Percentiles rank a stretch among this genome's conserved stretches.
phyloP scores from a whole-genome alignment of 1,140 invertebrate species.

The Philopotamus ludificatus region DNA sequence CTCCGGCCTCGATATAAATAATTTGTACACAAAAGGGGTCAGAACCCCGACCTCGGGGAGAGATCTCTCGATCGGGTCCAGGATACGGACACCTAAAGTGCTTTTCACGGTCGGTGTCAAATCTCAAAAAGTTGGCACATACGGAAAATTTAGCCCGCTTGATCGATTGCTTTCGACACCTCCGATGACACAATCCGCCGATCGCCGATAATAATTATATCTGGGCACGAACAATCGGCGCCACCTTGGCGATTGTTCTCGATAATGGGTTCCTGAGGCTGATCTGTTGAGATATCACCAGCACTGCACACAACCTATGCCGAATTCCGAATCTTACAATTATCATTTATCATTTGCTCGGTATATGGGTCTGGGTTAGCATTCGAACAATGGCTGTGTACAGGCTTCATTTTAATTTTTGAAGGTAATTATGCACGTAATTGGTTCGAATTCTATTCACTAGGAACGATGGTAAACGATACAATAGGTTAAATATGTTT shows the following conservation, averaged over 20 bases:
- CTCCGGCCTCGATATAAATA: not conserved
- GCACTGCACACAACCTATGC: too few relatives aligned
- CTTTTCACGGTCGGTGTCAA: slow-evolving; percentile 39
- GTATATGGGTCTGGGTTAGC: slow-evolving; percentile 2
- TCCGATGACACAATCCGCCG: slow-evolving; percentile 8
- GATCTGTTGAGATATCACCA: too few relatives aligned
- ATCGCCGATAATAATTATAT: not conserved
- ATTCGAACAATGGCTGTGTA: not conserved
- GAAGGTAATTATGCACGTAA: not conserved
- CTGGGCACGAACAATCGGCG: not conserved
- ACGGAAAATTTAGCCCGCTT: not conserved
- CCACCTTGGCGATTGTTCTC: not conserved
- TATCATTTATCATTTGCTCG: not conserved
- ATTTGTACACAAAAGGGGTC: not conserved
- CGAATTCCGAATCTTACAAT: too few relatives aligned
- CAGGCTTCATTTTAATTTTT: not conserved
- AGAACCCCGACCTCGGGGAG: not conserved
- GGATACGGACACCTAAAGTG: slow-evolving; percentile 26
- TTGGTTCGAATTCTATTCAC: not conserved
- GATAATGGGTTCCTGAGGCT: not conserved
- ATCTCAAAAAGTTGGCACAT: slow-evolving; percentile 31
- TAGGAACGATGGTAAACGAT: not conserved
- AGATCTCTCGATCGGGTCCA: slow-evolving; percentile 12
- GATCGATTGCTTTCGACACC: slow-evolving; percentile 17
- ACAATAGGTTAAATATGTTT: not conserved